Evolutionary conservation across 2,113 vertebrate species (phyloP).

Genomic region (Gobio gobio): DNA sequence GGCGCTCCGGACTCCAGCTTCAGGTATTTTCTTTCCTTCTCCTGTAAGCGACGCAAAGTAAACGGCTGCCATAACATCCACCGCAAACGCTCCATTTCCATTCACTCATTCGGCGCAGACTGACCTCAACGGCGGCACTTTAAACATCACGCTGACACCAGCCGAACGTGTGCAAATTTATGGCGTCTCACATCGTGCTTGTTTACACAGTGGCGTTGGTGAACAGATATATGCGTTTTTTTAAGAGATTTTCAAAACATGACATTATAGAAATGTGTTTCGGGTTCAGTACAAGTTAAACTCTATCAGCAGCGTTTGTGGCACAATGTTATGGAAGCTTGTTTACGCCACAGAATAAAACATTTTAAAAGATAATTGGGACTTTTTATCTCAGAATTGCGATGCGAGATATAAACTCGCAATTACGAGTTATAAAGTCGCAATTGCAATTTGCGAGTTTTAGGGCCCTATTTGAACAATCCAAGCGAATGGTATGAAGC

Average conservation of each 20-base stretch:
- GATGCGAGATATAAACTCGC: too few species aligned
- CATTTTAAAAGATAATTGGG: too few species aligned
- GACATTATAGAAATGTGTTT: background rate
- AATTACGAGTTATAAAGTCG: too few species aligned
- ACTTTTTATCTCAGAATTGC: too few species aligned
- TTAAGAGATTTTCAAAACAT: background rate
- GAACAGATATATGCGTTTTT: background rate
- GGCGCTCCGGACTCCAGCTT: constrained; percentile 70
- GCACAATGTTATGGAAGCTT: too few species aligned
- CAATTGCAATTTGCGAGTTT: too few species aligned
- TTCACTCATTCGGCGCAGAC: constrained; percentile 22
- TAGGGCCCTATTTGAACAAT: too few species aligned
- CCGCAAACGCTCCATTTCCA: constrained; percentile 49
- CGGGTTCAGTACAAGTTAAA: background rate
- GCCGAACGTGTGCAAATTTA: background rate
- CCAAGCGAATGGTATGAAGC: too few species aligned
- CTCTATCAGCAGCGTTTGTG: background rate
- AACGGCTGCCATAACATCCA: constrained; percentile 64
- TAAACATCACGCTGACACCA: constrained; percentile 51
- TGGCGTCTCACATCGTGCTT: background rate
- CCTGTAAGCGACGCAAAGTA: constrained; percentile 62
- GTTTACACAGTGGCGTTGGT: background rate
- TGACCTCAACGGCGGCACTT: constrained; percentile 26
- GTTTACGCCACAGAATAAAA: too few species aligned
- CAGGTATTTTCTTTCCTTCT: constrained; percentile 80